Conservation (phyloP, 2,113 vertebrate genomes). For the Ctenodactylus gundi region DNA sequence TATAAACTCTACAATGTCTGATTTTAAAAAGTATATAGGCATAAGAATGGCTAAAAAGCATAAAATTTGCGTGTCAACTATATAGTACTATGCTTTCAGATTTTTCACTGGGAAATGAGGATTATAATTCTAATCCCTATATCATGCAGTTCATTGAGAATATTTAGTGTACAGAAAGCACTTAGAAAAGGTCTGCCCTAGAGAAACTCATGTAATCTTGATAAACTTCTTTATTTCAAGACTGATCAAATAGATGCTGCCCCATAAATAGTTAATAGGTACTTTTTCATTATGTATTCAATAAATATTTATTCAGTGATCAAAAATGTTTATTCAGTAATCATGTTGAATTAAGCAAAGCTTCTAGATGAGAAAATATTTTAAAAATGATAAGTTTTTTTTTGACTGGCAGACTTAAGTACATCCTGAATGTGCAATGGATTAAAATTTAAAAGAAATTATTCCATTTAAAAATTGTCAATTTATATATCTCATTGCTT, state of each 20-base stretch:
- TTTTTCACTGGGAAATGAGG: not conserved
- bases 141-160: not conserved
- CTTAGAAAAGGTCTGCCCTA: not conserved
- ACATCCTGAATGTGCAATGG: not conserved
- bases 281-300: too few species aligned
- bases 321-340: not conserved
- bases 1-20: not conserved
- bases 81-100: not conserved
- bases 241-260: not conserved
- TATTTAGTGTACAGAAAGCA: not conserved
- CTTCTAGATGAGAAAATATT: not conserved
- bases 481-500: not conserved
- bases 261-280: not conserved
- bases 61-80: not conserved
- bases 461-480: not conserved
- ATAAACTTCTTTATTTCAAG: not conserved
- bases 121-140: not conserved
- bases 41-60: not conserved
- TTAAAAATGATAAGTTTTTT: not conserved
- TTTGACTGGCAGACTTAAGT: not conserved
- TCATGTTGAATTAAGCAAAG: not conserved
- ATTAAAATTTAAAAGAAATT: not conserved
- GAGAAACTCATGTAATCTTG: not conserved
- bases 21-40: not conserved
- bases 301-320: too few species aligned